phyloP scores from a whole-genome alignment of 2,888 invertebrate genomes.

The Zonitis immaculata region DNA sequence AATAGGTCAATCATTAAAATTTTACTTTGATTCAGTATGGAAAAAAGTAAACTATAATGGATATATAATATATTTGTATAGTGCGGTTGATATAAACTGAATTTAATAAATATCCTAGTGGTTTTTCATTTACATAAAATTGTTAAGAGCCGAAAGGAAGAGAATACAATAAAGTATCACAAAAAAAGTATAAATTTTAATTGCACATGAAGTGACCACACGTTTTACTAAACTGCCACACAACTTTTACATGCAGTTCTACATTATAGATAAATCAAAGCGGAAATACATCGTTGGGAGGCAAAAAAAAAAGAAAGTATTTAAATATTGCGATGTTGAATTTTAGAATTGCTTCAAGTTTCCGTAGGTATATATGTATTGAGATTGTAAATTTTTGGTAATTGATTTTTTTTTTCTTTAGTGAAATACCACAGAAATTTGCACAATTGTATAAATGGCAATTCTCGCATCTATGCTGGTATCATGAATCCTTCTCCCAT shows the following conservation, averaged over 20 bases:
- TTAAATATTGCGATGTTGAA: not conserved
- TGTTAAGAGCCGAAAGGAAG: not conserved
- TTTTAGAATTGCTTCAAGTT: too few relatives aligned
- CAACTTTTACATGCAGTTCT: not conserved
- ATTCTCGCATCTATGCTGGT: constrained; percentile 12
- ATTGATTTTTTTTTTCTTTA: too few relatives aligned
- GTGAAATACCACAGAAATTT: constrained; percentile 9
- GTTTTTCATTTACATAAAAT: not conserved
- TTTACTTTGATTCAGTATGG: too few relatives aligned
- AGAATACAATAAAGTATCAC: not conserved
- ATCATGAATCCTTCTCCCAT: constrained; percentile 4
- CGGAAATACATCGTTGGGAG: not conserved
- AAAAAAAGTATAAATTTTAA: not conserved
- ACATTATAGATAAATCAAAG: not conserved
- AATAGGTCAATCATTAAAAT: too few relatives aligned
- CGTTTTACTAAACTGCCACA: not conserved
- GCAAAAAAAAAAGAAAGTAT: too few relatives aligned
- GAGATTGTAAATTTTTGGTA: too few relatives aligned
- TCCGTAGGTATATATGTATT: not conserved
- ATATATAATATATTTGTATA: constrained; percentile 2
- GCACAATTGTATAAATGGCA: constrained; percentile 12
- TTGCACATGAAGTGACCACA: not conserved
- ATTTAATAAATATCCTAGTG: not conserved
- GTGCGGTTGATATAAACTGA: constrained; percentile 4
- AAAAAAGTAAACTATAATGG: constrained; percentile 4